Conservation (phyloP, 2,888 invertebrate species). For the Agrilus mali region DNA sequence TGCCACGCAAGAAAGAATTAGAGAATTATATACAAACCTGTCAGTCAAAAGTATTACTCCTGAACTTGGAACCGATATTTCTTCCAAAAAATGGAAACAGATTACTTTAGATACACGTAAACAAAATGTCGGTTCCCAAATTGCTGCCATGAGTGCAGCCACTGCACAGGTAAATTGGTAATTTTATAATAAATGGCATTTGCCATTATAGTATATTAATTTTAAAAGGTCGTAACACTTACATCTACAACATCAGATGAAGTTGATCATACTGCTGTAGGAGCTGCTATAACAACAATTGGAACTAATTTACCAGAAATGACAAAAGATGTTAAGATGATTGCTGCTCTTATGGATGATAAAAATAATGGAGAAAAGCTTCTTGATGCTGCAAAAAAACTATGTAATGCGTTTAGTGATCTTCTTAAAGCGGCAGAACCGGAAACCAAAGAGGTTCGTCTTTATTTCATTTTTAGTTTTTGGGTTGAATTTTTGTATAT, state of each 20-base stretch:
- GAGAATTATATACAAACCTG: slow-evolving; percentile 66
- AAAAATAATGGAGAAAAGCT: slow-evolving; percentile 70
- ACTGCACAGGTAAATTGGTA: slow-evolving; percentile 71
- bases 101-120: slow-evolving; percentile 88
- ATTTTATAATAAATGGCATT: not conserved
- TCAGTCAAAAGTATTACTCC: slow-evolving; percentile 46
- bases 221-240: slow-evolving; percentile 27
- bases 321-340: slow-evolving; percentile 84
- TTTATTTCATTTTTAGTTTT: slow-evolving; percentile 1
- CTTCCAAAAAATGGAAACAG: slow-evolving; percentile 88
- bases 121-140: slow-evolving; percentile 91
- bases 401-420: slow-evolving; percentile 91
- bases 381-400: slow-evolving; percentile 80
- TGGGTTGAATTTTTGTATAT: slow-evolving; percentile 1
- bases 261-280: slow-evolving; percentile 90
- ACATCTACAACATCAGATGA: slow-evolving; percentile 62
- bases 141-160: slow-evolving; percentile 98
- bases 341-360: slow-evolving; percentile 90
- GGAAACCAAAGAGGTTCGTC: slow-evolving; percentile 58
- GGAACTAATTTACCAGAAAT: slow-evolving; percentile 94
- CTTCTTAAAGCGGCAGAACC: slow-evolving; percentile 93
- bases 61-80: slow-evolving; percentile 69
- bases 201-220: not conserved
- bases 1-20: slow-evolving; percentile 77
- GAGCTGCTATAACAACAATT: slow-evolving; percentile 94